These are phyloP conservation scores for Lathronympha strigana DNA, from an alignment of 2,888 invertebrate species.

Conservation along the genomic window DNA sequence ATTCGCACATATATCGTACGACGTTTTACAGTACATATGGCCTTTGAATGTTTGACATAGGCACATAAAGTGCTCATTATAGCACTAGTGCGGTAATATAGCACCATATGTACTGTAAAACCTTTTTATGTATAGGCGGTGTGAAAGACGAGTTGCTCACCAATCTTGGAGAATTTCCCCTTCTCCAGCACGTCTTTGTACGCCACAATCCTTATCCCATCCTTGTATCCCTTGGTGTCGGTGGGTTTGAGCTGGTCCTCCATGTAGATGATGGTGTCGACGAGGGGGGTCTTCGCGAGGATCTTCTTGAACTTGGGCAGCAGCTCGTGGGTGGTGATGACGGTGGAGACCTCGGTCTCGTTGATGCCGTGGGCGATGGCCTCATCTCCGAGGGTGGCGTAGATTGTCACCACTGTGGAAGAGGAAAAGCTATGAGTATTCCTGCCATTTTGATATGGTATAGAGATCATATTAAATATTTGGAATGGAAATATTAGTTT, in stretches of 20 bases:
- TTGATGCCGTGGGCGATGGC: constrained; percentile 98
- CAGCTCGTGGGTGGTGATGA: constrained; percentile 96
- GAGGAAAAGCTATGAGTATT: too few relatives aligned
- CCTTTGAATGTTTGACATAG: too few relatives aligned
- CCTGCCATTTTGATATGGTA: too few relatives aligned
- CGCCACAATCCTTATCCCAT: constrained; percentile 88
- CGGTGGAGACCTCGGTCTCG: constrained; percentile 96
- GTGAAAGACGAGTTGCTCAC: constrained; percentile 52
- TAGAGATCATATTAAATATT: too few relatives aligned
- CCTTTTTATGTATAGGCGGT: too few relatives aligned
- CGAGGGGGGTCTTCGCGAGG: constrained; percentile 87
- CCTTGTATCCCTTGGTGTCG: constrained; percentile 88
- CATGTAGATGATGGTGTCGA: constrained; percentile 93
- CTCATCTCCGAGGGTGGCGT: constrained; percentile 98
- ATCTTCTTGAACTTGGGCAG: constrained; percentile 95
- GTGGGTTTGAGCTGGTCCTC: constrained; percentile 93
- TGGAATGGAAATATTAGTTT: too few relatives aligned
- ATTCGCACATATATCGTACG: too few relatives aligned
- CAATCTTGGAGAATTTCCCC: constrained; percentile 68
- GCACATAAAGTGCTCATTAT: too few relatives aligned
- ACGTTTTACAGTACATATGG: too few relatives aligned
- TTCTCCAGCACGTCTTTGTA: constrained; percentile 86
- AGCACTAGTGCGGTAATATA: too few relatives aligned
- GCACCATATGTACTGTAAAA: too few relatives aligned
- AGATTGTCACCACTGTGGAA: constrained; percentile 94